Percentiles rank a stretch among this genome's conserved stretches.
Conservation (phyloP, 2,797 vertebrate species). For the Pachyuromys duprasi region DNA sequence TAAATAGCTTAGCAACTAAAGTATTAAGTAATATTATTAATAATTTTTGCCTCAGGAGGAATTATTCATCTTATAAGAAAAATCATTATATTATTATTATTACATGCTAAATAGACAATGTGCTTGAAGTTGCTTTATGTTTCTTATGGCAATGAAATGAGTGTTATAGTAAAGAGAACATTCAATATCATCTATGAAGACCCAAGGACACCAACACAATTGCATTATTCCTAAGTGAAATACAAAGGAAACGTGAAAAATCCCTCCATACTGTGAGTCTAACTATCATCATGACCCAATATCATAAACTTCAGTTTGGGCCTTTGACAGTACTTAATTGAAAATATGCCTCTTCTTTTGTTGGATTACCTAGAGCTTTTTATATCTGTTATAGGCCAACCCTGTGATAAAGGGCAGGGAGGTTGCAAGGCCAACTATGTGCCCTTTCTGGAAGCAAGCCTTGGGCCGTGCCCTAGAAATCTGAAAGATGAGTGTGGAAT, state of each 20-base stretch:
- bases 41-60: not conserved
- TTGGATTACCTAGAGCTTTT: not conserved
- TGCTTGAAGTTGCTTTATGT: not conserved
- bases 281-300: not conserved
- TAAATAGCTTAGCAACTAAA: not conserved
- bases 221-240: not conserved
- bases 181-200: not conserved
- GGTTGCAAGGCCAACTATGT: not conserved
- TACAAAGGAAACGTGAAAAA: not conserved
- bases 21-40: not conserved
- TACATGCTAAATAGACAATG: not conserved
- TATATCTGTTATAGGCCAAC: not conserved
- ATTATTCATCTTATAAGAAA: not conserved
- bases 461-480: not conserved
- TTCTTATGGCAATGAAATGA: not conserved
- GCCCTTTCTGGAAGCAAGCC: not conserved
- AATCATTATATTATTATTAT: not conserved
- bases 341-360: constrained; percentile 8
- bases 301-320: not conserved
- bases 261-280: not conserved
- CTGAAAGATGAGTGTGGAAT: not conserved
- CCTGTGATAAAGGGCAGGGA: not conserved
- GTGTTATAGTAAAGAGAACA: not conserved
- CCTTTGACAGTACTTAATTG: not conserved
- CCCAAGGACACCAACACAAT: not conserved